Base-by-base conservation (phyloP, 1,140 invertebrate species). In the Scaptomyza pallida region DNA sequence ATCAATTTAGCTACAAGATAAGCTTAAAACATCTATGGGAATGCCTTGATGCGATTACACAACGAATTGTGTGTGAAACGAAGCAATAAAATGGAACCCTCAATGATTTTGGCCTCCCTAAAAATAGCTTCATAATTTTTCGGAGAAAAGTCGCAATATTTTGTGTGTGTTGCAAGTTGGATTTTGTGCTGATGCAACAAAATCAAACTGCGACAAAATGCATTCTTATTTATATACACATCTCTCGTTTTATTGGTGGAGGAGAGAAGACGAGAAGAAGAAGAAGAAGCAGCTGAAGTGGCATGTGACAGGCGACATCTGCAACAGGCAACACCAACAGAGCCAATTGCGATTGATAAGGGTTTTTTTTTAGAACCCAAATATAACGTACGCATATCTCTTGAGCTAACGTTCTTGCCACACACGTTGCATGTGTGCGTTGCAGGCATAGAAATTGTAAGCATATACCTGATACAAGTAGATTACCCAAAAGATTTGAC, bases 311-410 rank as follows among this genome's bases (percentile, higher is more conserved):
- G 51, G 51, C 13, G 55, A 52, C 68, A 72, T 72, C 62, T 65
- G 68, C 68, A n/a, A n/a, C n/a, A 45, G 44, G 33, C 69, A 65
- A 41, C 12, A 9, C 16, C 12, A 45, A 61, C 26, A 33, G 62
- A 56, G 51, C 55, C 41, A 78, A 57, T 78, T 57, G 37, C 55
- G 21, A 78, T 68, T 83, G 72, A 83, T 69, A 60, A 69, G 61
- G 67, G 75, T 74, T 68, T 64, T 71, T 26, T n/a, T n/a, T n/a
- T n/a, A n/a, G n/a, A n/a, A n/a, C n/a, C n/a, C 56, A 57, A 72
- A 63, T 75, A 63, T 41, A 51, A 30, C 26, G 47, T 69, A n/a
- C n/a, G n/a, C n/a, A n/a, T n/a, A 50, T 57, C 23, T 41, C 19
- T 52, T 30, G 17, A 43, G 33, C 56, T 45, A 30, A 56, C 59